phyloP scores from a whole-genome alignment of 2,113 vertebrate species.

The Orientallactaga bullata region DNA sequence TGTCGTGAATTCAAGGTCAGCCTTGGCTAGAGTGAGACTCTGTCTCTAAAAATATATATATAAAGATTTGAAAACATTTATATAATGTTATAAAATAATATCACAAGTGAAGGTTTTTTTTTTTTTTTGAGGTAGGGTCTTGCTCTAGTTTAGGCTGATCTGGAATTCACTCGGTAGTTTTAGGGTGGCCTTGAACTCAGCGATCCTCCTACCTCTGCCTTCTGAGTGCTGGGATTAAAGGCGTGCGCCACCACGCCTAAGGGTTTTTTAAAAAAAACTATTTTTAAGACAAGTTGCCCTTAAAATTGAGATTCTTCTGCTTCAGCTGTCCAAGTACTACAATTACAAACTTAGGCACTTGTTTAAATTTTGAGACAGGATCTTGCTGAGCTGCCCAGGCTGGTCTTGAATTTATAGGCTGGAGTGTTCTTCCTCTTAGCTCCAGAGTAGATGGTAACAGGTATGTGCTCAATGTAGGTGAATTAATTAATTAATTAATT shows the following conservation, averaged over 20 bases:
- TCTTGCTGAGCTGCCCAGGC: not conserved
- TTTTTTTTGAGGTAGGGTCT: no score
- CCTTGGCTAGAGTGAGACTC: no score
- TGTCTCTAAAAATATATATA: no score
- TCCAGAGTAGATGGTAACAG: not conserved
- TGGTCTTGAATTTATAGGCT: not conserved
- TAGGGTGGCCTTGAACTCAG: no score
- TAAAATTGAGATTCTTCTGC: not conserved
- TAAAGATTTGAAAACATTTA: no score
- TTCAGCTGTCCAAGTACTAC: not conserved
- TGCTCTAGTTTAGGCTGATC: no score
- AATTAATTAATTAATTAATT: constrained; percentile 13
- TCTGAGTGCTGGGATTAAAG: no score
- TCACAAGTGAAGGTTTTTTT: not conserved
- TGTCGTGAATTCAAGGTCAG: no score
- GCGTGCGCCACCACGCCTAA: no score
- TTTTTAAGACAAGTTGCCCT: not conserved
- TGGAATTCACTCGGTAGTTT: no score
- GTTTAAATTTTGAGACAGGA: not conserved
- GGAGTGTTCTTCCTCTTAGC: not conserved
- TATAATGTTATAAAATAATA: no score
- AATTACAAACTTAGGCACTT: not conserved
- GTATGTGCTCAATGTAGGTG: not conserved
- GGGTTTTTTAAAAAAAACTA: not conserved
- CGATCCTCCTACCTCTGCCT: no score